Evolutionary conservation across 2,113 vertebrate genomes (phyloP), one percentile per base, ranked within the genome.

Genomic region (Clarias gariepinus): DNA sequence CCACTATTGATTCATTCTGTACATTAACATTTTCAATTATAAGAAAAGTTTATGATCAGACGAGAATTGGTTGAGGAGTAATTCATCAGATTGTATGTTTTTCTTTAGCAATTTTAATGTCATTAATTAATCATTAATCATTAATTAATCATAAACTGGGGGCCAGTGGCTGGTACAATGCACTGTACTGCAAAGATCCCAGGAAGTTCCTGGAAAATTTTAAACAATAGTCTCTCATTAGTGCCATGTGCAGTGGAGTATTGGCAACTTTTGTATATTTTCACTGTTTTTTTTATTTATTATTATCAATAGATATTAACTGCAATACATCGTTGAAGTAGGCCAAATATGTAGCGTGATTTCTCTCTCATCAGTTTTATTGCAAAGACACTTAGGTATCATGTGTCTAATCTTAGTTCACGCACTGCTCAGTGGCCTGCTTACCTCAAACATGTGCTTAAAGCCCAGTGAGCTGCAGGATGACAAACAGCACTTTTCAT

Each of bases 351-450:
- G 19, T 52, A 73, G 28, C 23, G 19, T 84, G 57, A 74, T 76
- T 69, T 30, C 71, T 76, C 33, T 61, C 57, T 25, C 57, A 52
- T 9, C 18, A 57, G 9, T 85, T 21, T 10, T 19, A 3, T 66
- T 83, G 66, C 69, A 78, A 61, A 86, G 61, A 73, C 23, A 23
- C 80, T 84, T 80, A 83, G n/a, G 66, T 47, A 18, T 41, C 60
- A 81, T 41, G 41, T 63, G 76, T 18, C n/a, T 28, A 53, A 73
- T 53, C 53, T 47, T 81, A 60, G 23, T 64, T 81, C 76, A 64
- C 52, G 23, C 85, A 71, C 57, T 1, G 57, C 60, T 64, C 64
- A 2, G 30, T 57, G 16, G 30, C 53, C 53, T 41, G 66, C 33
- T 71, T 19, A 28, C 47, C 28, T 58, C 18, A 71, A 57, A 60